A percentile compares a stretch with the other conserved stretches of the same genome.
phyloP scores from a whole-genome alignment of 2,113 vertebrate species.

The Camelus bactrianus region DNA sequence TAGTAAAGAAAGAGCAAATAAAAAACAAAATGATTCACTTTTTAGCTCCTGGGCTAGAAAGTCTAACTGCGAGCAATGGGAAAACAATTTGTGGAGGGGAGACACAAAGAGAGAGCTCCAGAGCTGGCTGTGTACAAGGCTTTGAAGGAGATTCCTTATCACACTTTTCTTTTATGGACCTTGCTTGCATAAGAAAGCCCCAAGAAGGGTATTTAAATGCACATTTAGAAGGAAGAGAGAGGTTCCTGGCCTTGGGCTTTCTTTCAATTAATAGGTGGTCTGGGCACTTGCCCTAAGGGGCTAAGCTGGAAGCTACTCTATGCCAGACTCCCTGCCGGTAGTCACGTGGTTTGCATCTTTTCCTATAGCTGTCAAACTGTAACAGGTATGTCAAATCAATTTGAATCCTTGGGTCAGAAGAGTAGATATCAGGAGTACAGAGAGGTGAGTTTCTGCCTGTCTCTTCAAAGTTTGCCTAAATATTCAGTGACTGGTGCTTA shows the following conservation, averaged over 20 bases:
- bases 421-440: background rate
- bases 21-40: background rate
- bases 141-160: constrained; percentile 17
- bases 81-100: background rate
- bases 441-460: background rate
- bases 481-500: background rate
- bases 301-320: background rate
- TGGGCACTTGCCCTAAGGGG: constrained; percentile 27
- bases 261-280: constrained; percentile 33
- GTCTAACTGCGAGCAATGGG: background rate
- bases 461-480: background rate
- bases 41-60: background rate
- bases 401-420: background rate
- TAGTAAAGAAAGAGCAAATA: background rate
- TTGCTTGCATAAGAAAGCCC: background rate
- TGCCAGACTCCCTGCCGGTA: background rate
- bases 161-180: background rate
- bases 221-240: constrained; percentile 50
- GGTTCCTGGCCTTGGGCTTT: background rate
- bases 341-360: background rate
- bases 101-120: background rate
- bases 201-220: constrained; percentile 46
- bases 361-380: background rate
- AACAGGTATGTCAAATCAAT: background rate
- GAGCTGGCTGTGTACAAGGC: background rate